Evolutionary conservation across 2,797 vertebrate species (phyloP).

Genomic region (Pteronotus mesoamericanus): DNA sequence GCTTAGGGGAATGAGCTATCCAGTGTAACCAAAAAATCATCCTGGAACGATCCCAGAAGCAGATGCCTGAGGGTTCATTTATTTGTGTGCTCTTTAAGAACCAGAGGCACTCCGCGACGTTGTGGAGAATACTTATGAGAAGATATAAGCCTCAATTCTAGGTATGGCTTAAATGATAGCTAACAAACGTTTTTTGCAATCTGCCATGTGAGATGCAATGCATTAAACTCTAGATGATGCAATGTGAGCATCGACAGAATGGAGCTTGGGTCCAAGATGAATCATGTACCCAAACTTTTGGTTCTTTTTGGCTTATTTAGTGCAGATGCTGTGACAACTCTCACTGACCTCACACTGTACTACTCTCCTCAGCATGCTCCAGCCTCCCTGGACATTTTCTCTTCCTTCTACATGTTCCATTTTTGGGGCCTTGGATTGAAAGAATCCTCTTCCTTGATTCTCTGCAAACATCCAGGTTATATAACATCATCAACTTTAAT

Average conservation of each 20-base stretch:
- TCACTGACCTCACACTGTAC: background rate
- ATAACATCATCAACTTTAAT: background rate
- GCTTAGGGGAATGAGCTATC: constrained; percentile 22
- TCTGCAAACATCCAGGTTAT: background rate
- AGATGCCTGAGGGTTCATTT: constrained; percentile 32
- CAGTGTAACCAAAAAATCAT: constrained; percentile 18
- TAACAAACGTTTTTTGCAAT: constrained; percentile 26
- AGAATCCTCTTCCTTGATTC: background rate
- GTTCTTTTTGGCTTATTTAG: background rate
- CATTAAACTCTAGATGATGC: background rate
- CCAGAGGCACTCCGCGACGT: background rate
- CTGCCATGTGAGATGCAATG: background rate
- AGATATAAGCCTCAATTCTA: background rate
- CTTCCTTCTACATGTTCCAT: background rate
- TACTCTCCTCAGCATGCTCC: accelerated
- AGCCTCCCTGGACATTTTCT: background rate
- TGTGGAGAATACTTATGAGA: background rate
- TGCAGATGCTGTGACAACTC: background rate
- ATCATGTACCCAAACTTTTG: background rate
- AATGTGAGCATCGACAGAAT: background rate
- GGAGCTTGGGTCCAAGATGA: background rate
- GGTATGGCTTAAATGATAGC: background rate
- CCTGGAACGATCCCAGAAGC: constrained; percentile 37
- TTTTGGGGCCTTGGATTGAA: background rate
- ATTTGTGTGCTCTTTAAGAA: constrained; percentile 41